A percentile compares a stretch with the other conserved stretches of the same genome.
Conservation (phyloP, 2,888 invertebrate species). For the Drosophila helvetica region DNA sequence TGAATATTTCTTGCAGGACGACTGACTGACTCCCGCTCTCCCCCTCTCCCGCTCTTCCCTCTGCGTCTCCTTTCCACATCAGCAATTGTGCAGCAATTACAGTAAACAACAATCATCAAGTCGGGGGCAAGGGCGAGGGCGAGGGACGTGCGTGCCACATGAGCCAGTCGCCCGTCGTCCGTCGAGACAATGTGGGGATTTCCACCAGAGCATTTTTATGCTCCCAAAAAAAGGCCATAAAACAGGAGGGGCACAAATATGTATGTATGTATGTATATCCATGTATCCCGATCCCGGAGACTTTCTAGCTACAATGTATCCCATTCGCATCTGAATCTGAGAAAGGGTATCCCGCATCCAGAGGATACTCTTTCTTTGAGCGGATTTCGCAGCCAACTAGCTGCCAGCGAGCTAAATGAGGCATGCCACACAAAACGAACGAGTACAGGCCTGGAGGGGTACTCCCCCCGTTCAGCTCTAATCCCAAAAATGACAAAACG, state of each 20-base stretch:
- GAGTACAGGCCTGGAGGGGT: neutral
- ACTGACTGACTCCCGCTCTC: neutral
- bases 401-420: conserved; percentile 52
- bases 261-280: too few species aligned
- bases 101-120: conserved; percentile 68
- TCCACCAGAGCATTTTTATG: conserved; percentile 18
- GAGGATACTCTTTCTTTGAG: conserved; percentile 43
- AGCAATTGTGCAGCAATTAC: conserved; percentile 75
- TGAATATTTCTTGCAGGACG: conserved; percentile 42
- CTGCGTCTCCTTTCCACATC: conserved; percentile 12
- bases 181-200: conserved; percentile 54
- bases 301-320: conserved; percentile 13
- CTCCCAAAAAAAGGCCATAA: conserved; percentile 21
- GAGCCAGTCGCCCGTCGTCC: neutral
- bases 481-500: conserved; percentile 61
- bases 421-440: conserved; percentile 36
- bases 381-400: conserved; percentile 70
- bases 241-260: conserved; percentile 3
- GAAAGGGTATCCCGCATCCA: neutral
- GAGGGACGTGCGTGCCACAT: conserved; percentile 37
- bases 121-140: conserved; percentile 29
- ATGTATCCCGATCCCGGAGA: neutral
- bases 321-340: neutral
- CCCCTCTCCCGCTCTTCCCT: fast-evolving
- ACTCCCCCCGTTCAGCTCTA: conserved; percentile 40